These are phyloP conservation scores for Spheniscus mendiculus DNA, from an alignment of 2,113 vertebrate species.

Conservation along the genomic window DNA sequence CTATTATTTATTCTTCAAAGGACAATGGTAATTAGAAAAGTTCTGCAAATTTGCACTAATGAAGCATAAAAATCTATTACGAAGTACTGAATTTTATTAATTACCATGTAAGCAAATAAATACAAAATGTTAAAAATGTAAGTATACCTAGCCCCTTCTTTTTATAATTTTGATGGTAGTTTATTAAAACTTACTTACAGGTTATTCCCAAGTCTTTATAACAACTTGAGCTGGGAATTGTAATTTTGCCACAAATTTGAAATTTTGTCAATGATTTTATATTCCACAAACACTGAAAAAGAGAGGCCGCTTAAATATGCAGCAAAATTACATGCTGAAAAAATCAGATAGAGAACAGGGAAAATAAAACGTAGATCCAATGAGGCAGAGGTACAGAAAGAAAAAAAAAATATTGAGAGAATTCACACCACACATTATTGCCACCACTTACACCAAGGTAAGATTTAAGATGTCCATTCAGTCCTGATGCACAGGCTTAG, in stretches of 20 bases:
- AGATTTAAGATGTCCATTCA: neutral
- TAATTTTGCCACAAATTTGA: neutral
- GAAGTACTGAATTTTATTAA: slow-evolving; percentile 12
- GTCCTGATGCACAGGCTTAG: neutral
- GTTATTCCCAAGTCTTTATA: neutral
- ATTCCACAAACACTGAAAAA: neutral
- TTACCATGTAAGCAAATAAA: neutral
- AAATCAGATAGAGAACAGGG: neutral
- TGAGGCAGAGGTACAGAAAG: neutral
- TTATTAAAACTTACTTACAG: neutral
- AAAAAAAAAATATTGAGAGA: neutral
- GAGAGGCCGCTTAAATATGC: neutral
- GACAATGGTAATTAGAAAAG: slow-evolving; percentile 30
- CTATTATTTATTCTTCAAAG: slow-evolving; percentile 58
- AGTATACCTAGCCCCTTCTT: neutral
- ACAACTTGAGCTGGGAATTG: neutral
- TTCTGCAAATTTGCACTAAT: slow-evolving; percentile 64
- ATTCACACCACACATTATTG: neutral
- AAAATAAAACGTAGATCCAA: neutral
- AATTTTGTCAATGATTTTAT: neutral
- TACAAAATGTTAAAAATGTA: neutral
- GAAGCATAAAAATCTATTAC: slow-evolving; percentile 47
- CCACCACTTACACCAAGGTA: neutral
- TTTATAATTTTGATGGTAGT: neutral
- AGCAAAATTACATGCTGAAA: neutral